Conservation (phyloP, 1,140 invertebrate genomes). For the Bombus cullumanus region DNA sequence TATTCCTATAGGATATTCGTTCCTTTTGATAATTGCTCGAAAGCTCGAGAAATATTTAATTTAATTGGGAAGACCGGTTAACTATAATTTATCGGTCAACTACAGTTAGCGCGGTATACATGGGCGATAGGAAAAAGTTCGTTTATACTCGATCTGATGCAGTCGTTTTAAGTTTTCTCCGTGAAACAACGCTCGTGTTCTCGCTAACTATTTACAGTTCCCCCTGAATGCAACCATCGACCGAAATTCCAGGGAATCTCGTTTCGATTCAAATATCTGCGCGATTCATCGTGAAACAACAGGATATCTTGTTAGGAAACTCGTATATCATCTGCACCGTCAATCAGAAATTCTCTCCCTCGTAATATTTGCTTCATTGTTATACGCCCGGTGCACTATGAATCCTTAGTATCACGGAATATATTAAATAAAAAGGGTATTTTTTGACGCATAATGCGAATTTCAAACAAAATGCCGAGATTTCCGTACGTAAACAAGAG, state of each 20-base stretch:
- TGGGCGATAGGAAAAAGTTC: too few species aligned
- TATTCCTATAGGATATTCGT: too few species aligned
- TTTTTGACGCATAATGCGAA: too few species aligned
- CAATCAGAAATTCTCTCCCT: neutral
- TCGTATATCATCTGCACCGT: neutral
- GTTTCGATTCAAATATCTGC: neutral
- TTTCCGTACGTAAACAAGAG: too few species aligned
- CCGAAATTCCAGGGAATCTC: slow-evolving; percentile 3
- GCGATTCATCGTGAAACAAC: neutral
- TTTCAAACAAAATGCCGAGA: too few species aligned
- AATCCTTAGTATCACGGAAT: too few species aligned
- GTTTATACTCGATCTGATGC: neutral
- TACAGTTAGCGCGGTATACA: too few species aligned
- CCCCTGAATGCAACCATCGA: neutral
- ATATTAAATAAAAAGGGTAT: too few species aligned
- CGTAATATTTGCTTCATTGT: neutral
- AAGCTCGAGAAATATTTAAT: too few species aligned
- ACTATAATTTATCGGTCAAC: too few species aligned
- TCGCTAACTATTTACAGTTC: neutral
- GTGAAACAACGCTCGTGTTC: neutral
- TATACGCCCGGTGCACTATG: neutral
- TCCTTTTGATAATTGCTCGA: too few species aligned
- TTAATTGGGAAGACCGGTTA: too few species aligned
- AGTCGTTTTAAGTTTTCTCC: neutral
- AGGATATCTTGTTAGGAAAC: neutral